These are phyloP conservation scores for Glyphotaelius pellucidus DNA, from an alignment of 2,888 invertebrate species.

Conservation along the genomic window DNA sequence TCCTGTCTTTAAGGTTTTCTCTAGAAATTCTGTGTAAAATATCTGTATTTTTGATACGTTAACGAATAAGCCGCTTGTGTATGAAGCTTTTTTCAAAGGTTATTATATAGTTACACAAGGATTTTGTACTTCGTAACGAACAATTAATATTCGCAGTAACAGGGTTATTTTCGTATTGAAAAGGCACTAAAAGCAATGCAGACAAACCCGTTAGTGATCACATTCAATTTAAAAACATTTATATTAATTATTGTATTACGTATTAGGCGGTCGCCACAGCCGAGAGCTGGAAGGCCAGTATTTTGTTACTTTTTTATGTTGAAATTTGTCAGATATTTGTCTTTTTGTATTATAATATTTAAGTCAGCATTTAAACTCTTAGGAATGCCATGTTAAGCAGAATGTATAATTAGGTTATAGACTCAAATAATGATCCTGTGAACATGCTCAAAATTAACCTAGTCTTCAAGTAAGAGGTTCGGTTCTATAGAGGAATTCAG, in stretches of 20 bases:
- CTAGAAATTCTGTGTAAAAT: slow-evolving; percentile 43
- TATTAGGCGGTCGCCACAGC: slow-evolving; percentile 28
- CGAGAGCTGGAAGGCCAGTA: slow-evolving; percentile 50
- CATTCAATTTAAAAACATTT: slow-evolving; percentile 22
- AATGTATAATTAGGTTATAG: slow-evolving; percentile 61
- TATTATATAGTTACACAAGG: slow-evolving; percentile 12
- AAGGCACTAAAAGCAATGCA: slow-evolving; percentile 40
- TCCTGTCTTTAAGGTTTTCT: slow-evolving; percentile 26
- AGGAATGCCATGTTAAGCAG: slow-evolving; percentile 60
- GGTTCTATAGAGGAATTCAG: slow-evolving; percentile 46
- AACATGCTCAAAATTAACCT: slow-evolving; percentile 64
- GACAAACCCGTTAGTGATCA: slow-evolving; percentile 50
- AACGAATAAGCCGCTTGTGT: slow-evolving; percentile 43
- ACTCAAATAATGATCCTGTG: slow-evolving; percentile 57
- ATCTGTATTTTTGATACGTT: slow-evolving; percentile 48
- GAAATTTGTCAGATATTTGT: slow-evolving; percentile 56
- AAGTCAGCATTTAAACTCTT: slow-evolving; percentile 56
- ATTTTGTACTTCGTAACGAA: slow-evolving; percentile 45
- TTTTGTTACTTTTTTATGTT: slow-evolving; percentile 61
- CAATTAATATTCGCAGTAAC: slow-evolving; percentile 51
- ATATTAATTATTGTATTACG: slow-evolving; percentile 19
- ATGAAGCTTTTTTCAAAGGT: slow-evolving; percentile 44
- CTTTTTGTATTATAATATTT: slow-evolving; percentile 58
- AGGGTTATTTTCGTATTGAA: slow-evolving; percentile 56
- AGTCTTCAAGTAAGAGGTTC: slow-evolving; percentile 61